Conservation (phyloP, 2,113 vertebrate species). For the Prinia subflava region DNA sequence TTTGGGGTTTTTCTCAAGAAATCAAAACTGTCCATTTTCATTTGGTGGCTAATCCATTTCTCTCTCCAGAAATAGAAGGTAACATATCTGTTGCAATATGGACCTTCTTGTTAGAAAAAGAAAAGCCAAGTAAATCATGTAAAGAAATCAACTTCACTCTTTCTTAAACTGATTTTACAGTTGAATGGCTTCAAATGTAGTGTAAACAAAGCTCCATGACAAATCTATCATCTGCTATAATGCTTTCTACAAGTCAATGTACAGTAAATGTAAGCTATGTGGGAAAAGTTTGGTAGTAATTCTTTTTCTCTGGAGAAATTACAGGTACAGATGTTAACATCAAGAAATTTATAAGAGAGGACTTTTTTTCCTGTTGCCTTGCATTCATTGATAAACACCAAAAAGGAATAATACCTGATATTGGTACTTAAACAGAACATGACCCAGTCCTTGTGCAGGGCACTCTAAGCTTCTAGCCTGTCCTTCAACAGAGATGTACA, state of each 20-base stretch:
- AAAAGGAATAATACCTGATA: not conserved
- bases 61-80: not conserved
- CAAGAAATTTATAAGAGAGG: not conserved
- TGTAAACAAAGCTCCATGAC: not conserved
- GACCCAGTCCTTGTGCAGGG: not conserved
- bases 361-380: not conserved
- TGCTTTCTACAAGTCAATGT: not conserved
- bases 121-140: not conserved
- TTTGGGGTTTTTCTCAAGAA: not conserved
- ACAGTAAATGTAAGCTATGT: not conserved
- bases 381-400: not conserved
- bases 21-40: not conserved
- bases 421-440: not conserved
- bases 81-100: not conserved
- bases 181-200: not conserved
- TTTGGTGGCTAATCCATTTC: not conserved
- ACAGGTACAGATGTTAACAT: not conserved
- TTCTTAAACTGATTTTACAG: conserved; percentile 27
- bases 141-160: conserved; percentile 2
- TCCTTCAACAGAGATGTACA: not conserved
- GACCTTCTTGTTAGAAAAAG: not conserved
- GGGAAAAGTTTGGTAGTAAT: not conserved
- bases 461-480: not conserved
- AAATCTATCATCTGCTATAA: not conserved
- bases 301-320: not conserved